Evolutionary conservation across 1,140 invertebrate genomes (phyloP), one percentile per base, ranked within the genome.

Genomic region (Dendroctonus valens): DNA sequence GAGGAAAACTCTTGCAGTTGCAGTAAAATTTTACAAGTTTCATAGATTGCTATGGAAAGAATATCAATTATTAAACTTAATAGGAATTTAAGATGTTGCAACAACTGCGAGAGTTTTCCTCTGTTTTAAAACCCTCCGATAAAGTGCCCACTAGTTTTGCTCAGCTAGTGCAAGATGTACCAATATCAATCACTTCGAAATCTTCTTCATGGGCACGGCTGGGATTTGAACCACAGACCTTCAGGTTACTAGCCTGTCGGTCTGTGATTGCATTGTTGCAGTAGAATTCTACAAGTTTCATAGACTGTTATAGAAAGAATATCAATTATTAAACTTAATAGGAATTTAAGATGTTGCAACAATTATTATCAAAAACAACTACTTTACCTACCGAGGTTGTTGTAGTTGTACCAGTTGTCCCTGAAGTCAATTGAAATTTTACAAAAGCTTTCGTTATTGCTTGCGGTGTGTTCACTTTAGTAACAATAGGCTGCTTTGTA

Each of bases 141-240:
- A 76, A 77, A 60, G 69, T 76, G 52, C 70, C 71, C 8, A 72
- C 72, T 41, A 73, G 72, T 69, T 77, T 85, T 70, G 84, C 84
- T 62, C 87, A 89, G 70, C 77, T 90, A 41, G 86, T 90, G 12
- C 88, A 90, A 75, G n/a, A n/a, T n/a, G n/a, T n/a, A n/a, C n/a
- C n/a, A n/a, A n/a, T n/a, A n/a, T n/a, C n/a, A n/a, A n/a, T n/a
- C n/a, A n/a, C n/a, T n/a, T n/a, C n/a, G n/a, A n/a, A n/a, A n/a
- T n/a, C n/a, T n/a, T n/a, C n/a, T n/a, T n/a, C n/a, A n/a, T n/a
- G n/a, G n/a, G n/a, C n/a, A n/a, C n/a, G n/a, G n/a, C n/a, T n/a
- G n/a, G n/a, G n/a, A n/a, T n/a, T n/a, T n/a, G n/a, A n/a, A n/a
- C n/a, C n/a, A n/a, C n/a, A n/a, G n/a, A n/a, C n/a, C n/a, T n/a